These are phyloP conservation scores for Geococcyx californianus DNA, from an alignment of 2,113 vertebrate genomes.

Conservation along the genomic window DNA sequence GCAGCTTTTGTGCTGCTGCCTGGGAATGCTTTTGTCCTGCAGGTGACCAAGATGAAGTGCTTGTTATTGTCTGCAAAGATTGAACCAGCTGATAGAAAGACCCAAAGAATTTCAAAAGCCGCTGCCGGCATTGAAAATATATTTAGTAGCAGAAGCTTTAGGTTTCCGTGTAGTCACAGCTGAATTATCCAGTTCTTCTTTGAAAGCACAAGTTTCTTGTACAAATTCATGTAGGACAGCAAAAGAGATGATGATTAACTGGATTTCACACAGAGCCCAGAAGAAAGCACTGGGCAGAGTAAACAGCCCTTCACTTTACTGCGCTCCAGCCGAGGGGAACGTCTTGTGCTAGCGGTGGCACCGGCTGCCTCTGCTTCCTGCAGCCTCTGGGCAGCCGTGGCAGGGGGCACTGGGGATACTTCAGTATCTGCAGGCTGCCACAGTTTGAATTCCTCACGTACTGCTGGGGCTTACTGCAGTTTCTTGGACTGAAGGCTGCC, in stretches of 20 bases:
- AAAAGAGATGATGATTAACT: not conserved
- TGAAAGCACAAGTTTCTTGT: accelerated
- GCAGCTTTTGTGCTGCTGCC: not conserved
- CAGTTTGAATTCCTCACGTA: accelerated
- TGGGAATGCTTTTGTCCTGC: not conserved
- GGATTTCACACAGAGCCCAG: not conserved
- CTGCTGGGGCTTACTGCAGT: not conserved
- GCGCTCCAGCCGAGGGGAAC: not conserved
- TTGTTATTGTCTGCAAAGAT: not conserved
- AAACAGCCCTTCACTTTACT: not conserved
- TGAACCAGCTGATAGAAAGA: not conserved
- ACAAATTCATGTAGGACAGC: not conserved
- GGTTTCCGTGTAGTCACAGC: accelerated
- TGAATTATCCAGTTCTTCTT: not conserved
- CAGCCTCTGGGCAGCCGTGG: not conserved
- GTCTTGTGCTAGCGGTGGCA: accelerated
- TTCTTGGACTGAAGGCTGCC: not conserved
- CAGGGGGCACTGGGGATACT: too few relatives aligned
- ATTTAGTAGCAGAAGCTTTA: not conserved
- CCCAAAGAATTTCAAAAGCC: not conserved
- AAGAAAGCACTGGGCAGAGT: not conserved
- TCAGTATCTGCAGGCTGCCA: not conserved
- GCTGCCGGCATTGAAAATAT: not conserved
- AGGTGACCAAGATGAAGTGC: not conserved
- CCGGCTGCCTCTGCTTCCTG: not conserved